Evolutionary conservation across 2,797 vertebrate genomes (phyloP).

Genomic region (Mico argentatus): DNA sequence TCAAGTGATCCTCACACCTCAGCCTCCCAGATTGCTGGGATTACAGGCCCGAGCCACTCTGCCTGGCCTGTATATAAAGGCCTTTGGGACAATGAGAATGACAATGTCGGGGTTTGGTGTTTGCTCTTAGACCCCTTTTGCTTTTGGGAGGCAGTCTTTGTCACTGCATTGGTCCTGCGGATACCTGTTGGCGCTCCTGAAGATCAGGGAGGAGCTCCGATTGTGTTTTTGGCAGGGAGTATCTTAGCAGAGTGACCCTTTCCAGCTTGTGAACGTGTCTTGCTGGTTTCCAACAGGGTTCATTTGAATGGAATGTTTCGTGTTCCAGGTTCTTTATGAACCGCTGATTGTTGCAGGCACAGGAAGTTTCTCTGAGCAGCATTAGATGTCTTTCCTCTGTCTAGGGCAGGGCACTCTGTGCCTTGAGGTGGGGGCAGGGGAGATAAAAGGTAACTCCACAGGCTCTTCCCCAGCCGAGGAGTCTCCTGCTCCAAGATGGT

Average conservation of each 20-base stretch:
- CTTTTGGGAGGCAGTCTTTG: not conserved
- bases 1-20: not conserved
- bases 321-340: not conserved
- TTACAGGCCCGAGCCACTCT: not conserved
- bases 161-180: no score
- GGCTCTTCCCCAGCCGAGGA: not conserved
- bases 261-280: not conserved
- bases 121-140: not conserved
- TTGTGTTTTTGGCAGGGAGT: not conserved
- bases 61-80: not conserved
- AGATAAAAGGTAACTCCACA: not conserved
- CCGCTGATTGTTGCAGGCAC: not conserved
- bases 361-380: not conserved
- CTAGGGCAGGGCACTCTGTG: not conserved
- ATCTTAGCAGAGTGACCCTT: not conserved
- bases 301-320: not conserved
- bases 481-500: rapidly evolving
- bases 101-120: not conserved
- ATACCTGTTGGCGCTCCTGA: rapidly evolving
- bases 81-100: not conserved
- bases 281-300: not conserved
- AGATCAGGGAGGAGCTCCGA: not conserved
- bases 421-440: no score
- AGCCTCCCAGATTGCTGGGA: not conserved
- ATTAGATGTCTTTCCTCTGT: not conserved